Evolutionary conservation across 2,797 vertebrate species (phyloP).

Genomic region (Bradypus variegatus): DNA sequence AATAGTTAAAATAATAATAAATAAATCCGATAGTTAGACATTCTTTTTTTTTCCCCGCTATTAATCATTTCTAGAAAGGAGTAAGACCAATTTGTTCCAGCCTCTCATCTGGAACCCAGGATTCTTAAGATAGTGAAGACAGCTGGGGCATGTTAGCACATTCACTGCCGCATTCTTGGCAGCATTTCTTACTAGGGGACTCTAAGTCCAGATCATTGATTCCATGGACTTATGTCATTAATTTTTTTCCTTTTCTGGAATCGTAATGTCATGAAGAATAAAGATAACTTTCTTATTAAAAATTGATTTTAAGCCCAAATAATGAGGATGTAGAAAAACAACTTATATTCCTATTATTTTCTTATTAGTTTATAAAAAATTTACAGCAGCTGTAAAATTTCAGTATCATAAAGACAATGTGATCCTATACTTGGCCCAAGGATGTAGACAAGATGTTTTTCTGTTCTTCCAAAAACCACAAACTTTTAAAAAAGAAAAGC

Average conservation of each 20-base stretch:
- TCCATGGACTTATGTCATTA: background rate
- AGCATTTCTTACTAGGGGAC: background rate
- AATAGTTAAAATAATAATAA: conserved; percentile 33
- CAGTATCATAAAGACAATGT: conserved; percentile 52
- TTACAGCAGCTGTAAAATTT: conserved; percentile 57
- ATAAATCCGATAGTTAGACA: conserved; percentile 37
- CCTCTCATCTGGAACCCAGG: background rate
- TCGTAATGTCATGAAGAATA: conserved; percentile 42
- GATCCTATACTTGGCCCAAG: conserved; percentile 38
- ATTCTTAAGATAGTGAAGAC: background rate
- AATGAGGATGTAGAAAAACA: conserved; percentile 54
- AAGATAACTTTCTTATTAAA: conserved; percentile 56
- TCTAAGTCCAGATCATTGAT: background rate
- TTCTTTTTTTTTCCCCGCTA: conserved; percentile 53
- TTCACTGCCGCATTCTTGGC: background rate
- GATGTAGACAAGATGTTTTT: conserved; percentile 27
- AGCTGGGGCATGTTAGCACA: background rate
- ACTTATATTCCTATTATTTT: conserved; percentile 55
- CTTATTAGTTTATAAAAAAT: conserved; percentile 58
- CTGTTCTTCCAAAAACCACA: conserved; percentile 31
- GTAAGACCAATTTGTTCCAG: conserved; percentile 35
- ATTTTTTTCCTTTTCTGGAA: conserved; percentile 36
- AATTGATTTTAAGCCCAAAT: conserved; percentile 43
- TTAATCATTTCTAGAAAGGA: conserved; percentile 37
- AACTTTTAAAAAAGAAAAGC: conserved; percentile 21